Conservation (phyloP, 1,140 invertebrate species). For the Drosophila repletoides region DNA sequence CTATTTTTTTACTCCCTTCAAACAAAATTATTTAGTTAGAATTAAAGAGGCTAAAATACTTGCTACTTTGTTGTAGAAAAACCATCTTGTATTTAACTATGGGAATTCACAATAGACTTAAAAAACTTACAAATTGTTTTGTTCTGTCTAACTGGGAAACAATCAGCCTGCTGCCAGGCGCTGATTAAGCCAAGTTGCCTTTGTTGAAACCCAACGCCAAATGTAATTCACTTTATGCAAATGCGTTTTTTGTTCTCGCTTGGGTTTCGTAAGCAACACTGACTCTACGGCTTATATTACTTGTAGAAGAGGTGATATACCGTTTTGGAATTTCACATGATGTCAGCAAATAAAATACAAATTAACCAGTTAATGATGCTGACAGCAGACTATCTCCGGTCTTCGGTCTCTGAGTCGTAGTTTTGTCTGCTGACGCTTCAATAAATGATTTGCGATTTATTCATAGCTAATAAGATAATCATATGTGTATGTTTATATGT, state of each 20-base stretch:
- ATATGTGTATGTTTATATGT: no score
- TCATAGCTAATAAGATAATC: conserved; percentile 6
- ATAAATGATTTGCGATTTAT: neutral
- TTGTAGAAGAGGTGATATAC: conserved; percentile 44
- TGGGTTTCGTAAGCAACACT: conserved; percentile 1
- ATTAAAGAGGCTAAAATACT: neutral
- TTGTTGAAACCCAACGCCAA: conserved; percentile 32
- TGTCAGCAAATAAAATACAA: conserved; percentile 67
- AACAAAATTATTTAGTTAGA: no score
- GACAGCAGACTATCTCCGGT: conserved; percentile 1
- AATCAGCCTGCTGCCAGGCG: neutral
- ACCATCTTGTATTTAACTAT: neutral
- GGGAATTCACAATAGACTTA: neutral
- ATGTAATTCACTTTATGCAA: conserved; percentile 67
- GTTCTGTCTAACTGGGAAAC: no score
- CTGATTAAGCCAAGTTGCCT: conserved; percentile 4
- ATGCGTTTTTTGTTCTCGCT: conserved; percentile 21
- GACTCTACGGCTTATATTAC: neutral
- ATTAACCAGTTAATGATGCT: conserved; percentile 43
- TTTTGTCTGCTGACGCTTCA: conserved; percentile 24
- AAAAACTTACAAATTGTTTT: no score
- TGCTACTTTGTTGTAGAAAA: neutral
- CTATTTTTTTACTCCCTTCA: no score
- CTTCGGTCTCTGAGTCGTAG: neutral
- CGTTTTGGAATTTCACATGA: conserved; percentile 68